Percentiles rank a stretch among this genome's conserved stretches.
Evolutionary conservation across 2,888 invertebrate genomes (phyloP).

Genomic region (Rambutsinella grinnellia): DNA sequence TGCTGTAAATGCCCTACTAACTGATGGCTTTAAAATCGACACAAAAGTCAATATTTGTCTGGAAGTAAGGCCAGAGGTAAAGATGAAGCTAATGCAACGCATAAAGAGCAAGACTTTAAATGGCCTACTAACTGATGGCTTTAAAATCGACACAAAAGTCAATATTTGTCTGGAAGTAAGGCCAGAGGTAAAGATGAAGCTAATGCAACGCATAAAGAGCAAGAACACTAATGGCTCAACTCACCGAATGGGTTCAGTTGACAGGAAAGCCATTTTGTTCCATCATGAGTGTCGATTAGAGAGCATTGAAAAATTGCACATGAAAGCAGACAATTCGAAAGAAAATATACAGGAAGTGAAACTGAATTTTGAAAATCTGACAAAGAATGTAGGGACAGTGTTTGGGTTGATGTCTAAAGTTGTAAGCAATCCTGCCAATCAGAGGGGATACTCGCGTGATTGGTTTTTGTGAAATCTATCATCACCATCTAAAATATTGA

Average conservation of each 20-base stretch:
- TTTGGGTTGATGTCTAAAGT: too few relatives aligned
- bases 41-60: neutral
- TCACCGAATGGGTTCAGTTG: too few relatives aligned
- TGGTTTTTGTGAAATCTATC: too few relatives aligned
- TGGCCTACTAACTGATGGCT: too few relatives aligned
- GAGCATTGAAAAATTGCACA: neutral
- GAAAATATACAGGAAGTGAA: too few relatives aligned
- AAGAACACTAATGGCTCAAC: neutral
- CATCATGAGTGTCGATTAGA: neutral
- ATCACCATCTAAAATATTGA: too few relatives aligned
- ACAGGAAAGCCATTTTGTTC: neutral
- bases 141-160: neutral
- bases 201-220: constrained; percentile 3
- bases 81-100: constrained; percentile 12
- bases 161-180: neutral
- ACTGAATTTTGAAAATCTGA: too few relatives aligned
- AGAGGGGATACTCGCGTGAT: too few relatives aligned
- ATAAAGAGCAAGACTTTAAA: neutral
- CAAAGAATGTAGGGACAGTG: too few relatives aligned
- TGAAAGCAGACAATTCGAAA: too few relatives aligned
- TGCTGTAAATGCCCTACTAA: too few relatives aligned
- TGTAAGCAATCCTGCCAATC: too few relatives aligned
- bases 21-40: neutral
- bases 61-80: neutral
- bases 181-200: constrained; percentile 6